Percentiles rank a stretch among this genome's conserved stretches.
These are phyloP conservation scores for Agonopterix alstromeriana DNA, from an alignment of 2,888 invertebrate genomes.

Conservation along the genomic window DNA sequence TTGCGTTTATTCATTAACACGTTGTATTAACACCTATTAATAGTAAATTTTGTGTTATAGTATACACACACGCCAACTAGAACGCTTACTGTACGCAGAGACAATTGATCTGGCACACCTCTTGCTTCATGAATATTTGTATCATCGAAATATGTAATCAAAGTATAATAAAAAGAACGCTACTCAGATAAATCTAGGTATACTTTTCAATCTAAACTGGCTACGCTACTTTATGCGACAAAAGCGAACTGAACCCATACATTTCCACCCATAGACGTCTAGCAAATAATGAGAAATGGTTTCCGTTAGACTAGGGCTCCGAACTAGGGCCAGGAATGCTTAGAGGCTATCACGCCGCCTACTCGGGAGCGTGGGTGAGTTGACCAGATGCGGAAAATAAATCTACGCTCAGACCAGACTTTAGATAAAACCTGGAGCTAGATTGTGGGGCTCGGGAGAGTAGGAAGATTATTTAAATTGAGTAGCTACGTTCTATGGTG, in stretches of 20 bases:
- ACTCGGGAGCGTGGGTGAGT: slow-evolving; percentile 23
- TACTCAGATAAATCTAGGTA: not conserved
- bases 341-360: slow-evolving; percentile 25
- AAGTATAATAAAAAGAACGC: too few relatives aligned
- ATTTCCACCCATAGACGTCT: slow-evolving; percentile 17
- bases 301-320: slow-evolving; percentile 21
- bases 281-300: slow-evolving; percentile 28
- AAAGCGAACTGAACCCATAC: not conserved
- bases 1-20: too few relatives aligned
- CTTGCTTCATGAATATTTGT: too few relatives aligned
- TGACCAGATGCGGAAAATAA: slow-evolving; percentile 15
- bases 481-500: too few relatives aligned
- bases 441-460: not conserved
- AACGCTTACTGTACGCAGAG: too few relatives aligned
- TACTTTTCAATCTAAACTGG: slow-evolving; percentile 9
- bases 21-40: too few relatives aligned
- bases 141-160: too few relatives aligned
- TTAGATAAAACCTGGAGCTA: not conserved
- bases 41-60: too few relatives aligned
- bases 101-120: too few relatives aligned
- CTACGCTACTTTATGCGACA: not conserved
- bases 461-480: too few relatives aligned
- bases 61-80: too few relatives aligned
- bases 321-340: slow-evolving; percentile 14
- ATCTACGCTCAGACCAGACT: slow-evolving; percentile 7